Percentiles rank a stretch among this genome's conserved stretches.
phyloP scores from a whole-genome alignment of 2,113 vertebrate species.

The Pangasianodon hypophthalmus region DNA sequence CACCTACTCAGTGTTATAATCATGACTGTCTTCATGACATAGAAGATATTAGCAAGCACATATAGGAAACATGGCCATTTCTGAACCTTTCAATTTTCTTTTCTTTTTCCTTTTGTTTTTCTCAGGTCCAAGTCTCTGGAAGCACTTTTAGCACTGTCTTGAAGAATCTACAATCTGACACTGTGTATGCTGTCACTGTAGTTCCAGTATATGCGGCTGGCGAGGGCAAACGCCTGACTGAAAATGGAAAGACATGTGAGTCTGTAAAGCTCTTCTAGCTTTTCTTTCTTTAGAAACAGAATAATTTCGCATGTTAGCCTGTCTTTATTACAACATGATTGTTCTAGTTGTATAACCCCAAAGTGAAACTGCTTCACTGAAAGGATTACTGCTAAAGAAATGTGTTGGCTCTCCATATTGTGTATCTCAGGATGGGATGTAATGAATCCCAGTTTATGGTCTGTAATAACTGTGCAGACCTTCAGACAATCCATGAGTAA shows the following conservation, averaged over 20 bases:
- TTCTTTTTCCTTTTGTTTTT: neutral
- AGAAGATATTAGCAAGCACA: neutral
- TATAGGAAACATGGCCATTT: neutral
- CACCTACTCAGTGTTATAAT: neutral
- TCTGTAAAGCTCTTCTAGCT: conserved; percentile 17
- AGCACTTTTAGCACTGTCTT: conserved; percentile 85
- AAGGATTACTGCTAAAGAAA: conserved; percentile 70
- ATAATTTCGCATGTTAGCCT: neutral
- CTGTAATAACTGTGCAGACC: conserved; percentile 61
- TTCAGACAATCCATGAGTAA: conserved; percentile 56
- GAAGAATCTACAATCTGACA: conserved; percentile 85
- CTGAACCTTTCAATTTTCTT: neutral
- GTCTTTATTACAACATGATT: neutral
- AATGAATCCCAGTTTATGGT: conserved; percentile 69
- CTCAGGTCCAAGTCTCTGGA: conserved; percentile 85
- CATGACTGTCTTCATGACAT: neutral
- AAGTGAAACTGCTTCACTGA: conserved; percentile 66
- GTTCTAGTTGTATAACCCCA: conserved; percentile 29
- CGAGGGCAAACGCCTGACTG: conserved; percentile 85
- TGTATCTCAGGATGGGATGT: conserved; percentile 64
- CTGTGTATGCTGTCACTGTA: conserved; percentile 84
- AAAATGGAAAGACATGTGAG: conserved; percentile 92
- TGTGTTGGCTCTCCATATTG: conserved; percentile 60
- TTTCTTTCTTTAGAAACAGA: neutral
- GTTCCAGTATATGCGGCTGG: conserved; percentile 86